phyloP scores from a whole-genome alignment of 92 coral and sea anemone genomes.

The Phenganax subtilis region DNA sequence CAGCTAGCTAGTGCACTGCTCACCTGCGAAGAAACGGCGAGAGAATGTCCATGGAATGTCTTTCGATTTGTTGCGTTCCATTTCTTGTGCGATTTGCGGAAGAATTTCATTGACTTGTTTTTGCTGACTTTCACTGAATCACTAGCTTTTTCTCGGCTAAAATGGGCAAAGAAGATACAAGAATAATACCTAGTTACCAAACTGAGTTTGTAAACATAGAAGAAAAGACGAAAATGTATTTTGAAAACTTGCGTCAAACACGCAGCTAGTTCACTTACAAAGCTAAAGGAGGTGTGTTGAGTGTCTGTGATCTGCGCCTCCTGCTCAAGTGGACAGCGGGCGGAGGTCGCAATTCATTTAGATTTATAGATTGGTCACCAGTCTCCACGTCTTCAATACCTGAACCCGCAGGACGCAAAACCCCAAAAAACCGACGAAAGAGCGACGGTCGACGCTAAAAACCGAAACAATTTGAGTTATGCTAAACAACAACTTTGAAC shows the following conservation, averaged over 20 bases:
- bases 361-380: neutral
- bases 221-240: too few species aligned
- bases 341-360: conserved; percentile 46
- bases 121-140: conserved; percentile 22
- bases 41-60: conserved; percentile 24
- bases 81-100: conserved; percentile 28
- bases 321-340: conserved; percentile 55
- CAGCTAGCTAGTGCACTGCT: neutral
- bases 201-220: too few species aligned
- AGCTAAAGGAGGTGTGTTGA: conserved; percentile 67
- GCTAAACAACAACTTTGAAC: neutral
- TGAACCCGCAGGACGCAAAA: conserved; percentile 66
- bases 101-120: conserved; percentile 30
- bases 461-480: neutral
- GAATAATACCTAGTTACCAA: neutral
- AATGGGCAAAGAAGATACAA: neutral
- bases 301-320: conserved; percentile 82
- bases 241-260: too few species aligned
- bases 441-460: conserved; percentile 65
- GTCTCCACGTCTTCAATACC: conserved; percentile 78
- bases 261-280: conserved; percentile 53
- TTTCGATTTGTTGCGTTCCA: neutral
- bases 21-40: conserved; percentile 32
- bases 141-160: conserved; percentile 29
- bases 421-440: conserved; percentile 85